These are phyloP conservation scores for Maccullochella peelii DNA, from an alignment of 2,113 vertebrate genomes.

Conservation along the genomic window DNA sequence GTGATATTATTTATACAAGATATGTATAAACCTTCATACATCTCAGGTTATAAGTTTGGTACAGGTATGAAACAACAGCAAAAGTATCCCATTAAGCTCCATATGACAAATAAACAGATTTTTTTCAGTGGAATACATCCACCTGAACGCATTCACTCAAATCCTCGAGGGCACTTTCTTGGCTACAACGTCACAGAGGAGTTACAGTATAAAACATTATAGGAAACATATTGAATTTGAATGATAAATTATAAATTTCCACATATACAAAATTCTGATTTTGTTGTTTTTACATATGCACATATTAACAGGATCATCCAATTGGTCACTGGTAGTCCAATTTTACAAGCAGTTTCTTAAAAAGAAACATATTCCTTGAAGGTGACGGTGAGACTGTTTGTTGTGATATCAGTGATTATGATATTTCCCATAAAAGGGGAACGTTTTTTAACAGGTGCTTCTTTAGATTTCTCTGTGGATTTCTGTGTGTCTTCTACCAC, in stretches of 20 bases:
- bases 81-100: conserved; percentile 57
- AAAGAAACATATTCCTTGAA: conserved; percentile 98
- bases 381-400: conserved; percentile 98
- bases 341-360: conserved; percentile 66
- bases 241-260: conserved; percentile 84
- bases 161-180: conserved; percentile 81
- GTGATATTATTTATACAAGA: conserved; percentile 75
- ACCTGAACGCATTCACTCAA: conserved; percentile 77
- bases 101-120: conserved; percentile 56
- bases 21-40: conserved; percentile 79
- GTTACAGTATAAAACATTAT: conserved; percentile 81
- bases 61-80: conserved; percentile 72
- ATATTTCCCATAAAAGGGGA: conserved; percentile 98
- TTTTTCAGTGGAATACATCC: conserved; percentile 60
- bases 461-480: conserved; percentile 73
- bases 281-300: conserved; percentile 80
- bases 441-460: conserved; percentile 85
- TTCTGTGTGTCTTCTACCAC: conserved; percentile 71
- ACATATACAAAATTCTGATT: conserved; percentile 80
- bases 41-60: conserved; percentile 78
- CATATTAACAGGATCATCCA: conserved; percentile 69
- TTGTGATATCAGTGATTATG: conserved; percentile 97
- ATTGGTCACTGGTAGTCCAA: conserved; percentile 11
- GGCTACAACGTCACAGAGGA: conserved; percentile 71
- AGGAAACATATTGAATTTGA: conserved; percentile 82